Percentiles rank a stretch among this genome's conserved stretches.
Evolutionary conservation across 2,113 vertebrate genomes (phyloP).

Genomic region (Tupaia chinensis): DNA sequence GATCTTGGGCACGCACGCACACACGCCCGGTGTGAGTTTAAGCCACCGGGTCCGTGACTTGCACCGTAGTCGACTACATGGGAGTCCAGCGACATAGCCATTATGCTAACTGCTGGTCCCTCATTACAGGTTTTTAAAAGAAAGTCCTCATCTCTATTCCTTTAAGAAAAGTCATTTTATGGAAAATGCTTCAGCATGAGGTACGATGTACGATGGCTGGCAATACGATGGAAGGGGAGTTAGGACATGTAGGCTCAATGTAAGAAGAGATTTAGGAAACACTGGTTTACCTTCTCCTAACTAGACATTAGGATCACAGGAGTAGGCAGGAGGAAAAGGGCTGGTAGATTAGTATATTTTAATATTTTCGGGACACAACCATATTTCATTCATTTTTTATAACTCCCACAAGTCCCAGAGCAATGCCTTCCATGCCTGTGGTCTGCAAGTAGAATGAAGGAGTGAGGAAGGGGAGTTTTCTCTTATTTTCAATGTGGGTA

Average conservation of each 20-base stretch:
- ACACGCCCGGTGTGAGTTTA: too few relatives aligned
- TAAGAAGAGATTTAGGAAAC: background rate
- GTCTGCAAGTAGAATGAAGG: background rate
- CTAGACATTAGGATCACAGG: background rate
- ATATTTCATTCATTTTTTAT: conserved; percentile 23
- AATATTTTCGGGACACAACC: background rate
- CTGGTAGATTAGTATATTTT: background rate
- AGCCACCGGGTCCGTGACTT: too few relatives aligned
- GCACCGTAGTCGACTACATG: too few relatives aligned
- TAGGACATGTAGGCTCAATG: background rate
- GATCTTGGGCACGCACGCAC: too few relatives aligned
- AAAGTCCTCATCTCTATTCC: background rate
- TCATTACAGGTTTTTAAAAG: background rate
- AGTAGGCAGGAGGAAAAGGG: background rate
- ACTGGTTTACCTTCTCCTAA: background rate
- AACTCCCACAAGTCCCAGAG: background rate
- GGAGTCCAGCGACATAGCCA: too few relatives aligned
- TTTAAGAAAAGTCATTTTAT: background rate
- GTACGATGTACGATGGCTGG: background rate
- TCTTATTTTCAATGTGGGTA: background rate
- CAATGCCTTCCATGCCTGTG: background rate
- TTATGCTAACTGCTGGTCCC: too few relatives aligned
- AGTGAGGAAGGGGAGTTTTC: background rate
- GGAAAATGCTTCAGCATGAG: background rate
- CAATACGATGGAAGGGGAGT: background rate